These are phyloP conservation scores for Otolemur crassicaudatus DNA, from an alignment of 2,797 vertebrate species.

Conservation along the genomic window DNA sequence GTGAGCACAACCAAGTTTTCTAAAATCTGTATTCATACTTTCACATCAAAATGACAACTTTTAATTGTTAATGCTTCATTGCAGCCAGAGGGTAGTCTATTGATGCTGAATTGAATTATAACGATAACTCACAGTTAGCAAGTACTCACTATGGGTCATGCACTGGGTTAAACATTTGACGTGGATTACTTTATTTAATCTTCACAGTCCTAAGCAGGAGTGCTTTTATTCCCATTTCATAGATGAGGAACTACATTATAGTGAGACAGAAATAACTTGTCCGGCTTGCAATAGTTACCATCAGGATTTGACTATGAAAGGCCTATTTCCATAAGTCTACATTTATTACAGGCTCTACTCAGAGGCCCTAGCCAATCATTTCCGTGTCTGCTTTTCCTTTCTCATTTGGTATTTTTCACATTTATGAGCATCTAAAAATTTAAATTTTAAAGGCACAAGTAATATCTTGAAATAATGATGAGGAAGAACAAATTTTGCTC, in stretches of 20 bases:
- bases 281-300: neutral
- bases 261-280: neutral
- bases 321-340: neutral
- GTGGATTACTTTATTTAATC: neutral
- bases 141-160: neutral
- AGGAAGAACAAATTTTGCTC: neutral
- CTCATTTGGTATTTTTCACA: conserved; percentile 4
- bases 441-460: conserved; percentile 10
- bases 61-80: neutral
- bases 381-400: neutral
- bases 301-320: neutral
- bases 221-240: conserved; percentile 3
- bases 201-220: neutral
- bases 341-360: neutral
- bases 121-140: neutral
- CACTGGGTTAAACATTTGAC: neutral
- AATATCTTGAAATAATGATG: neutral
- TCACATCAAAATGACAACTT: conserved; percentile 10
- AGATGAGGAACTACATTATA: neutral
- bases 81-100: neutral
- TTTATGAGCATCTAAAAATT: neutral
- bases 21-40: conserved; percentile 33
- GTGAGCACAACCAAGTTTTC: neutral
- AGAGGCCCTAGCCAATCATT: neutral
- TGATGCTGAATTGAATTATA: neutral